Conservation (phyloP, 2,888 invertebrate species). For the Cephus spinipes region DNA sequence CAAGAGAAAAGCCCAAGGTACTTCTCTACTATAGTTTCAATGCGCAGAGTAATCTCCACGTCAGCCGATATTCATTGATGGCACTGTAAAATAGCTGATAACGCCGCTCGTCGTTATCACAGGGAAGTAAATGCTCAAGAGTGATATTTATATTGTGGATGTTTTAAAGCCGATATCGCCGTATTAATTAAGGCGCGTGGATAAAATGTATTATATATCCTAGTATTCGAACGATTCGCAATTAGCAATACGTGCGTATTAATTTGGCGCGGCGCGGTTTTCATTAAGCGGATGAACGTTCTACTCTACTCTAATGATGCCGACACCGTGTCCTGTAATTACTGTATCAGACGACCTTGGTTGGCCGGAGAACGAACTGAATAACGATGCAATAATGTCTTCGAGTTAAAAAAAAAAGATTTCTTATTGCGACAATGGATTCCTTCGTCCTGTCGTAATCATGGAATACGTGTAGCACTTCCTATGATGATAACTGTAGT, state of each 20-base stretch:
- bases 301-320: neutral
- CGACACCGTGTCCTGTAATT: neutral
- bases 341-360: neutral
- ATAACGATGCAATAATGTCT: constrained; percentile 35
- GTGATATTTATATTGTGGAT: constrained; percentile 10
- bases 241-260: neutral
- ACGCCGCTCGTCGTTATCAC: neutral
- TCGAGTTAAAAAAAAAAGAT: neutral
- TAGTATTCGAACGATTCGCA: constrained; percentile 3
- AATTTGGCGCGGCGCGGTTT: neutral
- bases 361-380: constrained; percentile 26
- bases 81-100: neutral
- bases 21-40: neutral
- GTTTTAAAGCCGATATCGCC: neutral
- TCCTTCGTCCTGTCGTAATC: constrained; percentile 3
- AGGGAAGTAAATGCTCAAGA: constrained; percentile 15
- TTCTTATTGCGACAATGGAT: constrained; percentile 17
- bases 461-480: neutral
- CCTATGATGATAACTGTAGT: neutral
- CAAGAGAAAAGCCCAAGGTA: neutral
- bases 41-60: neutral
- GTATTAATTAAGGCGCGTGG: neutral
- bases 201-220: constrained; percentile 12
- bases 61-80: neutral
- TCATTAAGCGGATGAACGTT: neutral